Evolutionary conservation across 2,888 invertebrate genomes (phyloP), one percentile per base, ranked within the genome.

Genomic region (Drosophila algonquin): DNA sequence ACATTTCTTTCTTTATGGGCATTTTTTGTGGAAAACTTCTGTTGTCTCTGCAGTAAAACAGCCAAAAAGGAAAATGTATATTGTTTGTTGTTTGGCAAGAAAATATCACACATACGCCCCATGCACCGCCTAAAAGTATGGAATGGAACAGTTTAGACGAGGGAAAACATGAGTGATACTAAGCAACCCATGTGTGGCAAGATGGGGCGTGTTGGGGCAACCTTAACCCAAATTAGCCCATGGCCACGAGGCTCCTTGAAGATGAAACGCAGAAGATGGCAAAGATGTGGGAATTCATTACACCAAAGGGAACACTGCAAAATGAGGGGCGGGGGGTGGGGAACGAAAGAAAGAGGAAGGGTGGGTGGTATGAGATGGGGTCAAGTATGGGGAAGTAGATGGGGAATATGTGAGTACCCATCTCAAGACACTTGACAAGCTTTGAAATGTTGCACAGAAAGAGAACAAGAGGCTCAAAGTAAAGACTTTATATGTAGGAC

Each of bases 141-240:
- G 73, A 62, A 47, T 18, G 63, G 27, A 27, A 70, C 54, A 46
- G 21, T 53, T 27, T 27, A 24, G 47, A 4, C 12, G 14, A 10
- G 30, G 45, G 14, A 9, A 24, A 44, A 32, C 59, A 32, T 50
- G 54, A 60, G 60, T 60, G 32, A 73, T 52, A 44, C 55, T 46
- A 52, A 63, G 55, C 45, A 30, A 27, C 51, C 63, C 55, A 63
- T 63, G 73, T 57, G 46, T 14, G 73, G 50, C 44, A 40, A 40
- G 53, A 72, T 69, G 61, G 69, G 56, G 44, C 35, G 69, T 48
- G 71, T 54, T 71, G 52, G 18, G 32, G 61, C 48, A 60, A 60
- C 72, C 72, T 69, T 69, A 52, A 50, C 71, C 71, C 72, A 69
- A 71, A 69, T 69, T 69, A 69, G 68, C 68, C 68, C 68, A 71